Percentiles rank a stretch among this genome's conserved stretches.
Conservation (phyloP, 2,797 vertebrate genomes). For the Sparidentex hasta region DNA sequence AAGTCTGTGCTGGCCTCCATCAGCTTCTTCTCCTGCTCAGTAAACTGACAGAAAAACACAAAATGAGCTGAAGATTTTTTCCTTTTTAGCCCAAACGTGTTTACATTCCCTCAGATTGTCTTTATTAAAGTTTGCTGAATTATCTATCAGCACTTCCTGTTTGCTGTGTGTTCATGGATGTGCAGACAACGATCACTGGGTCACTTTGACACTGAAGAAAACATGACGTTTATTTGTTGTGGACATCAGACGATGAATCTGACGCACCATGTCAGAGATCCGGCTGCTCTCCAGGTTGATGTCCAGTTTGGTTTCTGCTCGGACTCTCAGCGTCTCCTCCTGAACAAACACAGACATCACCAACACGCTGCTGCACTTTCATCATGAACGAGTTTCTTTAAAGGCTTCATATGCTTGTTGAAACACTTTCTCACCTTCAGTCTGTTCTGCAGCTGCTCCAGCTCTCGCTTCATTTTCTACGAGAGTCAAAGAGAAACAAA, state of each 20-base stretch:
- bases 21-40: constrained; percentile 94
- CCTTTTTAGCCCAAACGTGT: too few species aligned
- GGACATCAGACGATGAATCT: not conserved
- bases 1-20: constrained; percentile 95
- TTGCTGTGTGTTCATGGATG: too few species aligned
- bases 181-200: too few species aligned
- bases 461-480: constrained; percentile 96
- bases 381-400: too few species aligned
- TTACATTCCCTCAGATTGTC: too few species aligned
- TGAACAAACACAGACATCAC: constrained; percentile 57
- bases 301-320: constrained; percentile 93
- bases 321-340: constrained; percentile 91
- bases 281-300: constrained; percentile 96
- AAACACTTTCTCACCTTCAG: constrained; percentile 85
- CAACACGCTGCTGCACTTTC: not conserved
- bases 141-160: too few species aligned
- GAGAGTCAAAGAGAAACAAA: not conserved
- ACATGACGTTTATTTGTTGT: too few species aligned
- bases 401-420: not conserved
- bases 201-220: too few species aligned
- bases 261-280: constrained; percentile 86
- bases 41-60: constrained; percentile 86
- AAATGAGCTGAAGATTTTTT: not conserved
- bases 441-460: constrained; percentile 92
- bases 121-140: too few species aligned